Base-by-base conservation (phyloP, 2,797 vertebrate species). In the Pipistrellus kuhlii region DNA sequence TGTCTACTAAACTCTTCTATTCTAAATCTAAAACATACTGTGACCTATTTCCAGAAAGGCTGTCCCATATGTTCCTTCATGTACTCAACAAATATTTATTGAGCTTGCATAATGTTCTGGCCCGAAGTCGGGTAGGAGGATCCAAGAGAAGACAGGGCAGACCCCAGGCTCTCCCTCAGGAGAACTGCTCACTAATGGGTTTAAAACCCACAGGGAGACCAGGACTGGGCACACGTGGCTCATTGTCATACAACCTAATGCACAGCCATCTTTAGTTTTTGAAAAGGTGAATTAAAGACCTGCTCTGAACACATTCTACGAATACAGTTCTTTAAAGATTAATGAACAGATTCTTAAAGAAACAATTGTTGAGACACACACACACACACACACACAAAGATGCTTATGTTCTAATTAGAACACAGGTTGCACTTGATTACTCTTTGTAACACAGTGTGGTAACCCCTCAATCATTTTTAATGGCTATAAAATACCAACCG, bases 1-100 rank as follows among this genome's bases (percentile, higher is more conserved):
- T 69, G 27, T 93, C 76, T 76, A 84, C 86, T 85, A 75, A 88
- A 78, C 25, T 92, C 72, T 84, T 66, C 66, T 0, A 84, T 51
- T 91, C 71, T 90, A 96, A 96, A 88, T 77, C 30, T 73, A 53
- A 90, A 90, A 83, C 46, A 88, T 30, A 94, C 62, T 20, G 59
- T 81, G 53, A 93, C 53, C 57, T 20, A 30, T 69, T 77, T 68
- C 59, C 85, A 80, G 38, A 62, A 81, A 90, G 82, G 4, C 21
- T 76, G n/a, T 13, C 46, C 69, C 35, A 44, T 7, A 62, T 57
- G 57, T 85, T 90, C 44, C n/a, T 78, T 82, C 46, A 44, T 8
- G 3, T 14, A 78, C 20, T 68, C 71, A 62, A 55, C 23, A 64
- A 85, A 62, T 35, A 51, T 35, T 93, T 95, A 89, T 15, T 12